Evolutionary conservation across 2,888 invertebrate genomes (phyloP).

Genomic region (Hirtodrosophila duncani): DNA sequence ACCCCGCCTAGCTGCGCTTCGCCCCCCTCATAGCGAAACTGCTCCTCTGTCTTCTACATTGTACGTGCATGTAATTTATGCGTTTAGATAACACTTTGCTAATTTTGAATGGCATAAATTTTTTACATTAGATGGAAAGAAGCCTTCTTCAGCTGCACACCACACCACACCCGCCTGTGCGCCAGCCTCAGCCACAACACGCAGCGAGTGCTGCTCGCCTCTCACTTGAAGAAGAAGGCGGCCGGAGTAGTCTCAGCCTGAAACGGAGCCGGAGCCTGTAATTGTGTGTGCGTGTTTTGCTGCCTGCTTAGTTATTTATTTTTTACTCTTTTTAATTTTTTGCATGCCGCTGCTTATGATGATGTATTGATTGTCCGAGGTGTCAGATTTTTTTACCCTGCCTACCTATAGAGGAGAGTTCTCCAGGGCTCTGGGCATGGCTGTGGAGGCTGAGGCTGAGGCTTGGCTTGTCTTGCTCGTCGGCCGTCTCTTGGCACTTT

Average conservation of each 20-base stretch:
- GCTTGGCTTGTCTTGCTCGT: slow-evolving; percentile 14
- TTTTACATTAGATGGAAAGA: slow-evolving; percentile 50
- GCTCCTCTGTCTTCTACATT: slow-evolving; percentile 28
- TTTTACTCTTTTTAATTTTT: slow-evolving; percentile 16
- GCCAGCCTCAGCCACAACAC: too few species aligned
- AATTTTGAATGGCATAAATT: slow-evolving; percentile 74
- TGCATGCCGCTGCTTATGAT: slow-evolving; percentile 65
- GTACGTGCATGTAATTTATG: slow-evolving; percentile 73
- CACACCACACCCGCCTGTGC: too few species aligned
- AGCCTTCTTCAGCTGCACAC: background rate
- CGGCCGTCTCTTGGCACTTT: slow-evolving; percentile 7
- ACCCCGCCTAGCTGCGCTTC: slow-evolving; percentile 46
- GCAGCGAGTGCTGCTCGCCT: slow-evolving; percentile 14
- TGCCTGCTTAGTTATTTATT: slow-evolving; percentile 36
- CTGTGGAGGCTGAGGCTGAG: too few species aligned
- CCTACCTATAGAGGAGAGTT: slow-evolving; percentile 10
- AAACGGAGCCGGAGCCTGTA: slow-evolving; percentile 39
- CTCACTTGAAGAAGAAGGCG: too few species aligned
- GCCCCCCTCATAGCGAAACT: slow-evolving; percentile 37
- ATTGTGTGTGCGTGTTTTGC: slow-evolving; percentile 72
- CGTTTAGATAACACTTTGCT: slow-evolving; percentile 74
- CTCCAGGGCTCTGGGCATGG: slow-evolving; percentile 6
- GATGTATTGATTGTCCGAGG: slow-evolving; percentile 71
- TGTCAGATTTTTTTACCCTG: slow-evolving; percentile 62
- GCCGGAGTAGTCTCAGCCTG: too few species aligned